These are phyloP conservation scores for Tenualosa thibaudeaui DNA, from an alignment of 2,797 vertebrate species.

Conservation along the genomic window DNA sequence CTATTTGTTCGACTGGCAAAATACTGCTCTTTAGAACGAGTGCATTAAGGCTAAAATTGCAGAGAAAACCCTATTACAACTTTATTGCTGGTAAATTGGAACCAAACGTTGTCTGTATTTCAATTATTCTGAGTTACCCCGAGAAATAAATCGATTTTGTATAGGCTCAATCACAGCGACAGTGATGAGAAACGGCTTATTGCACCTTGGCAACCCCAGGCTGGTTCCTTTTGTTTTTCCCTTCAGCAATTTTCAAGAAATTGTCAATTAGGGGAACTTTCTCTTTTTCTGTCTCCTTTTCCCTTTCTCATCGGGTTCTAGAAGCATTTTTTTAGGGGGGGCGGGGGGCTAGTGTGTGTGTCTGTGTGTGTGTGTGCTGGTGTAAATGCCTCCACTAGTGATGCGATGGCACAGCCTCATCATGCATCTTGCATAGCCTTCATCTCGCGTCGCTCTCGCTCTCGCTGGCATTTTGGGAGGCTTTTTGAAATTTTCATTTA, in stretches of 20 bases:
- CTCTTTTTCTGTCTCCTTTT: conserved; percentile 64
- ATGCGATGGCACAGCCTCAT: conserved; percentile 30
- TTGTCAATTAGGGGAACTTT: conserved; percentile 91
- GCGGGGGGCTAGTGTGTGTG: neutral
- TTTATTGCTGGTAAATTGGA: conserved; percentile 97
- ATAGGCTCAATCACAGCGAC: conserved; percentile 88
- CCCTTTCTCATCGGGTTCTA: conserved; percentile 70
- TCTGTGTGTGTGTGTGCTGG: neutral
- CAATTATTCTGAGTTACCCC: conserved; percentile 94
- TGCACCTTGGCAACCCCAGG: conserved; percentile 83
- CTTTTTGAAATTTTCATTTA: conserved; percentile 62
- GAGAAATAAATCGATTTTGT: conserved; percentile 91
- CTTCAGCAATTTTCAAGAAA: conserved; percentile 90
- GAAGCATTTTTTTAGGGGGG: conserved; percentile 71
- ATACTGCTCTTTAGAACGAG: conserved; percentile 92
- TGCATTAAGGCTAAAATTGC: conserved; percentile 95
- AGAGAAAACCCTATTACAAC: conserved; percentile 96
- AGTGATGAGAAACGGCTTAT: conserved; percentile 91
- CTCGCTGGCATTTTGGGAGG: conserved; percentile 45
- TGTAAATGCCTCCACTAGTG: neutral
- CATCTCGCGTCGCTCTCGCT: conserved; percentile 38
- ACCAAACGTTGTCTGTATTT: conserved; percentile 95
- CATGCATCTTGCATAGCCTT: conserved; percentile 48
- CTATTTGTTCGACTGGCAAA: conserved; percentile 94
- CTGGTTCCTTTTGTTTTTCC: conserved; percentile 73